These are phyloP conservation scores for Amblyjoppa fuscipennis DNA, from an alignment of 2,888 invertebrate genomes.

Conservation along the genomic window DNA sequence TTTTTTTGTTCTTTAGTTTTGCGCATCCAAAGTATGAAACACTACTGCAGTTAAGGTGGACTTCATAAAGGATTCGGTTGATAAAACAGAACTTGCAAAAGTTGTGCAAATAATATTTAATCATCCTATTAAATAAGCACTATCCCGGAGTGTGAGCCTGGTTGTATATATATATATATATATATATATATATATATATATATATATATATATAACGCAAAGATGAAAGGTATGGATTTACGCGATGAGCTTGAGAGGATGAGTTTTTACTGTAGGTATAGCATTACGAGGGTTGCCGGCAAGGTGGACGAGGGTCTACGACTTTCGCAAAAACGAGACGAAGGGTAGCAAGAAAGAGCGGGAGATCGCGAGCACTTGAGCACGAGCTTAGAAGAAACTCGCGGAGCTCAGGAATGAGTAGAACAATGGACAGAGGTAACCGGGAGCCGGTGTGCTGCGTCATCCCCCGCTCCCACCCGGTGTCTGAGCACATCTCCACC, in stretches of 20 bases:
- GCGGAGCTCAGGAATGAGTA: conserved; percentile 72
- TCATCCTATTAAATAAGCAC: conserved; percentile 26
- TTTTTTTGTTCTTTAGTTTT: too few species aligned
- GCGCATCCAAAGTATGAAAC: too few species aligned
- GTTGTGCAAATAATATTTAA: background rate
- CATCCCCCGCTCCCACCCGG: conserved; percentile 74
- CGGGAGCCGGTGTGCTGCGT: conserved; percentile 81
- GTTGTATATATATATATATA: background rate
- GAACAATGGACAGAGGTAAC: conserved; percentile 83
- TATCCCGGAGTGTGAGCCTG: conserved; percentile 5
- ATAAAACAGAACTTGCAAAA: background rate
- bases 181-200: background rate
- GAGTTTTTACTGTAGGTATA: conserved; percentile 37
- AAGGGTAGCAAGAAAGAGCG: conserved; percentile 69
- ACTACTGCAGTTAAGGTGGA: too few species aligned
- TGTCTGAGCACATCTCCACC: conserved; percentile 78
- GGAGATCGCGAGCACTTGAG: conserved; percentile 82
- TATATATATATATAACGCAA: background rate
- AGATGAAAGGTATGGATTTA: conserved; percentile 23
- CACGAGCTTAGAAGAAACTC: conserved; percentile 84
- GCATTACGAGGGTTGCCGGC: conserved; percentile 55
- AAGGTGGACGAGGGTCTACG: conserved; percentile 43
- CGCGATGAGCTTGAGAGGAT: conserved; percentile 30
- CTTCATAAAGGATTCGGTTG: background rate
- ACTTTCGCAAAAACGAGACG: conserved; percentile 68